Base-by-base conservation (phyloP, 2,113 vertebrate genomes). In the Vidua chalybeata region DNA sequence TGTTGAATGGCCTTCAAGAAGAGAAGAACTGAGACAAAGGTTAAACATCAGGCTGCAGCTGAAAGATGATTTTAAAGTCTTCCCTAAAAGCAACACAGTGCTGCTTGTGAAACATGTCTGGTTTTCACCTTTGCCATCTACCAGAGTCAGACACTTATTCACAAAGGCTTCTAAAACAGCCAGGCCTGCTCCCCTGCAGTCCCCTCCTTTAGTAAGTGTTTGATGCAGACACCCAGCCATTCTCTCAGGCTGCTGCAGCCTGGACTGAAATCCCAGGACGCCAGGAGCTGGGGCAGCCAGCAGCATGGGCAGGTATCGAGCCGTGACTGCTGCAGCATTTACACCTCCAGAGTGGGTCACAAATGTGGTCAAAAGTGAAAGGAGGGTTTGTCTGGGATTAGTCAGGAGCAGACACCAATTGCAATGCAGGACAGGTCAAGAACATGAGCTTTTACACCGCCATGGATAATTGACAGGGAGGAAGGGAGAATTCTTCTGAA, bases 221-320 rank as follows among this genome's bases (percentile, higher is more conserved):
- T 48, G 26, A 12, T 37, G 28, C 37, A 81, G 73, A 31, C 46
- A 54, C 39, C 9, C 69, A 83, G 58, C n/a, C 51, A 22, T 52
- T 63, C 62, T 15, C 85, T 27, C 7, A 4, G 1, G 1, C 5
- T 1, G 27, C 52, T 30, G 51, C 63, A 84, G 77, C 4, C 0
- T 3, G 43, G 54, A 12, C 68, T 26, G 69, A 84, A 90, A 46
- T 23, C 56, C 69, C 66, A 56, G 39, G 46, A 30, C 76, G 17
- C 5, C 75, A 31, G 2, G 8, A 43, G 54, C 6, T 2, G 0
- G 0, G 20, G n/a, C 0, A 31, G 58, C 58, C 26, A 9, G 39
- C 54, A 62, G 73, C 1, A 0, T 11, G 22, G 77, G 68, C 80
- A 35, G 45, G 16, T 6, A 43, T 7, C 39, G 62, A 84, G 63